These are phyloP conservation scores for Lepidocolaptes lacrymiger DNA, from an alignment of 2,797 vertebrate genomes.

Conservation along the genomic window DNA sequence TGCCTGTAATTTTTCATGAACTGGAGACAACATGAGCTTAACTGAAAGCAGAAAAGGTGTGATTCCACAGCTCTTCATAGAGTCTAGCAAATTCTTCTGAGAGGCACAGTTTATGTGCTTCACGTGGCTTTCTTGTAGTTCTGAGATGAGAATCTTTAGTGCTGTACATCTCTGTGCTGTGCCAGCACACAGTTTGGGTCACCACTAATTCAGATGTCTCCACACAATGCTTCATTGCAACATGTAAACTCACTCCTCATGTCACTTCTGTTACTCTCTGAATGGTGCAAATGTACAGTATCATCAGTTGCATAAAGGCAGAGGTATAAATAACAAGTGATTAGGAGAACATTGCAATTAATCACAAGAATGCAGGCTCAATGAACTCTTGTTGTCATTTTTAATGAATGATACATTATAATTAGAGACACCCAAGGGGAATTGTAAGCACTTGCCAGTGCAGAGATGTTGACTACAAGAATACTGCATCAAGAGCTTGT, in stretches of 20 bases:
- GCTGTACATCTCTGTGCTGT: rapidly evolving
- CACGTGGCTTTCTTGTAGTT: rapidly evolving
- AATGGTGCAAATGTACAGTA: not conserved
- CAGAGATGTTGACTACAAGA: not conserved
- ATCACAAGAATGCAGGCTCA: conserved; percentile 7
- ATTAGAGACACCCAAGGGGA: conserved; percentile 20
- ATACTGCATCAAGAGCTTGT: not conserved
- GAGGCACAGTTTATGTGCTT: not conserved
- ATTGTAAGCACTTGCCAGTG: conserved; percentile 4
- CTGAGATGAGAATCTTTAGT: not conserved
- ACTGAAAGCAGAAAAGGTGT: rapidly evolving
- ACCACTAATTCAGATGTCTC: not conserved
- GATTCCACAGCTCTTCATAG: not conserved
- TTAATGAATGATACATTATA: conserved; percentile 42
- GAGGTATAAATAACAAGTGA: conserved; percentile 56
- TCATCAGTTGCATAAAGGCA: not conserved
- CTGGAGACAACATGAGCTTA: not conserved
- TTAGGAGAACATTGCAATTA: conserved; percentile 30
- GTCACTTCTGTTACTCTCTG: not conserved
- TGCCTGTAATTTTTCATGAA: not conserved
- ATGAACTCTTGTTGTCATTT: conserved; percentile 44
- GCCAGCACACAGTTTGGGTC: not conserved
- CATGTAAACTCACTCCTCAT: not conserved
- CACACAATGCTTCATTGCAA: not conserved
- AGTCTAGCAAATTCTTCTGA: not conserved